These are phyloP conservation scores for Telenomus remus DNA, from an alignment of 1,140 invertebrate genomes.

Conservation along the genomic window DNA sequence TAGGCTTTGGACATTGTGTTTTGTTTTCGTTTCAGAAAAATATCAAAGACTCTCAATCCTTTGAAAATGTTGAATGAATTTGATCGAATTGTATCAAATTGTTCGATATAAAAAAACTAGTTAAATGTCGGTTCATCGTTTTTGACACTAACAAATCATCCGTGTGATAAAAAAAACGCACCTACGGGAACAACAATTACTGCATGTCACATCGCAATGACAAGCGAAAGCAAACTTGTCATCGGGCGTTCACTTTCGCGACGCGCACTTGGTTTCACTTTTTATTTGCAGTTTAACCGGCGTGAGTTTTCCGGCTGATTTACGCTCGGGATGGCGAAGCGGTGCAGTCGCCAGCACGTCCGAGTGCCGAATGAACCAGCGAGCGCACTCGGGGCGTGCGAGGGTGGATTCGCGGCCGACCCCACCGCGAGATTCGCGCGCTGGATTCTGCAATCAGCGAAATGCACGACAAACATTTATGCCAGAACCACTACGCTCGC, in stretches of 20 bases:
- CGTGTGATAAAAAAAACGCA: slow-evolving; percentile 4
- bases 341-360: slow-evolving; percentile 40
- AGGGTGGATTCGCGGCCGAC: slow-evolving; percentile 9
- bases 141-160: background rate
- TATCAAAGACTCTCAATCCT: no score
- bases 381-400: slow-evolving; percentile 2
- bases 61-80: no score
- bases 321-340: slow-evolving; percentile 3
- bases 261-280: slow-evolving; percentile 34
- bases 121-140: no score
- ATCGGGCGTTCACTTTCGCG: slow-evolving; percentile 22
- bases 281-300: slow-evolving; percentile 30
- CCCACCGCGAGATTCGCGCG: slow-evolving; percentile 14
- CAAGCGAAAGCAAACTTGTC: slow-evolving; percentile 17
- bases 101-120: no score
- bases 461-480: background rate
- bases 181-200: slow-evolving; percentile 1
- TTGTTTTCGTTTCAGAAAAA: no score
- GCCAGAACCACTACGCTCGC: background rate
- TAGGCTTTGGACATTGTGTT: no score
- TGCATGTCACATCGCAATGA: slow-evolving; percentile 9
- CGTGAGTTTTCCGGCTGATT: slow-evolving; percentile 34
- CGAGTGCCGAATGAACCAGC: slow-evolving; percentile 42
- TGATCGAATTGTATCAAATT: no score
- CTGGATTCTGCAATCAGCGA: slow-evolving; percentile 6